Percentiles rank a stretch among this genome's conserved stretches.
phyloP scores from a whole-genome alignment of 2,797 vertebrate species.

The Urophycis tenuis region DNA sequence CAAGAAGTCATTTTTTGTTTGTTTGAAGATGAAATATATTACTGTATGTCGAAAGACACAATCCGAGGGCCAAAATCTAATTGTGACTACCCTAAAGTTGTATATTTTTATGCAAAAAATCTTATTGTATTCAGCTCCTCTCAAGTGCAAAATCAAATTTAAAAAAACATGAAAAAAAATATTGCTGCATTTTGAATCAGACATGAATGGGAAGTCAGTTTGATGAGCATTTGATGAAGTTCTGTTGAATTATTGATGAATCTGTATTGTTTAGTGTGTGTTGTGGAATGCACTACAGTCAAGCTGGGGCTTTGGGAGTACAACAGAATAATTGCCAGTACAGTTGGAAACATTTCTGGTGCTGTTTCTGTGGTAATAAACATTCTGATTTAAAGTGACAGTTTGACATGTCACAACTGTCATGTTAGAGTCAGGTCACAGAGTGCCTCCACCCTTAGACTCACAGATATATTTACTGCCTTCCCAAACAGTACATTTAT shows the following conservation, averaged over 20 bases:
- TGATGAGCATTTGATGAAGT: not conserved
- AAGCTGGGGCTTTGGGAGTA: not conserved
- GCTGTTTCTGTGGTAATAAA: not conserved
- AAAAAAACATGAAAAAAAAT: not conserved
- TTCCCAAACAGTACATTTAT: not conserved
- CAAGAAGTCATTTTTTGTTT: not conserved
- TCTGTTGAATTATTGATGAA: not conserved
- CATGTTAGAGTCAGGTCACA: not conserved
- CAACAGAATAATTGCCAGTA: not conserved
- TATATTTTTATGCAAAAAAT: not conserved
- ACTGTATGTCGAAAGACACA: not conserved
- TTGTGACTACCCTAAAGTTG: slow-evolving; percentile 1
- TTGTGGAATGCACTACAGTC: not conserved
- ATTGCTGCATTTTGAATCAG: not conserved
- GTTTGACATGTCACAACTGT: not conserved
- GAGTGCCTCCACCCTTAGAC: not conserved
- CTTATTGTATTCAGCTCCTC: not conserved
- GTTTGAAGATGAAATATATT: slow-evolving; percentile 8
- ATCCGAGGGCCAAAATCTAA: slow-evolving; percentile 19
- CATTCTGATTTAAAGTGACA: not conserved
- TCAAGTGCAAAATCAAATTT: not conserved
- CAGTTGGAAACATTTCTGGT: not conserved
- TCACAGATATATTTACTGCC: not conserved
- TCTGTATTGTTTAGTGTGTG: not conserved
- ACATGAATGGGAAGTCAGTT: not conserved